Percentiles rank a stretch among this genome's conserved stretches.
Evolutionary conservation across 1,140 invertebrate genomes (phyloP).

Genomic region (Leucophenga varia): DNA sequence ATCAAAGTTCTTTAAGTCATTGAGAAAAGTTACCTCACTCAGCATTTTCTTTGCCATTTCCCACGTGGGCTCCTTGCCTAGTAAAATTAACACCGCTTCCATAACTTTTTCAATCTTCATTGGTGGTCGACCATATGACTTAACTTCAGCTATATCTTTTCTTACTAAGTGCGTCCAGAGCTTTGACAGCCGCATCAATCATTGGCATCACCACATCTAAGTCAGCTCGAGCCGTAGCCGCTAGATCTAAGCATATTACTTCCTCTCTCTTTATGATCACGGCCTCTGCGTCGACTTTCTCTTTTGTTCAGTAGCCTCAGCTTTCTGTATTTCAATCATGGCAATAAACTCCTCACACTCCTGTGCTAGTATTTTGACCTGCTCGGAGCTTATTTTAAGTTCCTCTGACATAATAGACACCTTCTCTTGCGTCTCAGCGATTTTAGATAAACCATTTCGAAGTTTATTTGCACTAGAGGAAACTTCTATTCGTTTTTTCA

Average conservation of each 20-base stretch:
- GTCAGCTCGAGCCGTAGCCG: constrained; percentile 76
- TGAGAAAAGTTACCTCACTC: constrained; percentile 74
- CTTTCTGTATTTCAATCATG: constrained; percentile 73
- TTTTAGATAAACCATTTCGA: constrained; percentile 74
- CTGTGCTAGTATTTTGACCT: constrained; percentile 56
- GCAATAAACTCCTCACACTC: constrained; percentile 64
- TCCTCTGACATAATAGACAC: constrained; percentile 79
- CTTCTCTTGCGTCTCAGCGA: constrained; percentile 73
- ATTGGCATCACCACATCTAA: constrained; percentile 82
- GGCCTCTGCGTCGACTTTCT: constrained; percentile 66
- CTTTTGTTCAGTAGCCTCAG: constrained; percentile 79
- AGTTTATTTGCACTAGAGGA: constrained; percentile 72
- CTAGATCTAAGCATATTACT: constrained; percentile 74
- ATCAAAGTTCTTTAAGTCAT: constrained; percentile 79
- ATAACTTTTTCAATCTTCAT: constrained; percentile 84
- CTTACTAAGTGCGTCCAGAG: constrained; percentile 80
- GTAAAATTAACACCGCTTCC: constrained; percentile 85
- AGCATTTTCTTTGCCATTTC: constrained; percentile 81
- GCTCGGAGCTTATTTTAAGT: constrained; percentile 73
- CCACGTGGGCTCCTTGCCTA: constrained; percentile 79
- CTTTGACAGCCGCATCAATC: constrained; percentile 76
- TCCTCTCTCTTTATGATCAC: constrained; percentile 77
- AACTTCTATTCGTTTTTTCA: constrained; percentile 69
- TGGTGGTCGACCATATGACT: constrained; percentile 81
- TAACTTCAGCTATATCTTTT: constrained; percentile 86